Conservation (phyloP, 2,888 invertebrate species). For the Mantis religiosa region DNA sequence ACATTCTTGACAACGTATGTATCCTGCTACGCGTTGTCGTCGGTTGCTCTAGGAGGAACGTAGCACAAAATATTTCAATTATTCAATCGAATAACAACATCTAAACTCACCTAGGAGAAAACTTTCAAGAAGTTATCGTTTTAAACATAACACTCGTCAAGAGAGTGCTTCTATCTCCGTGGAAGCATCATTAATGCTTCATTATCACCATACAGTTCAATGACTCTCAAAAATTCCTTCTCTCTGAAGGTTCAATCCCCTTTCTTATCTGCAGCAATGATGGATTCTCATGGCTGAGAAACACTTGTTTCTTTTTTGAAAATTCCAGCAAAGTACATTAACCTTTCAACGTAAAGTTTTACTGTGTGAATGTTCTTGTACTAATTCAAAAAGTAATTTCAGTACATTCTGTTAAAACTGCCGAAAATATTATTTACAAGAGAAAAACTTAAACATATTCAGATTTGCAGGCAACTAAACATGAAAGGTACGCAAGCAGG, state of each 20-base stretch:
- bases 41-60: too few species aligned
- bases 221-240: not conserved
- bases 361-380: too few species aligned
- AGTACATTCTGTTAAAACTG: too few species aligned
- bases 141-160: not conserved
- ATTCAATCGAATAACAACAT: not conserved
- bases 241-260: not conserved
- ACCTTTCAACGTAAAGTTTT: not conserved
- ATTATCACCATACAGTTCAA: not conserved
- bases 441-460: not conserved
- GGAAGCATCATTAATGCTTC: not conserved
- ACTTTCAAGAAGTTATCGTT: not conserved
- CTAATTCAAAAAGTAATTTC: too few species aligned
- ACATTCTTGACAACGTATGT: too few species aligned
- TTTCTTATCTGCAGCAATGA: not conserved
- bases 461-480: too few species aligned
- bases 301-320: not conserved
- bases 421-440: not conserved
- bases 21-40: too few species aligned
- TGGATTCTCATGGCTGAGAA: not conserved
- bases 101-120: not conserved
- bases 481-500: too few species aligned
- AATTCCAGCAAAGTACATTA: not conserved
- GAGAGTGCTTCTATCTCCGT: not conserved
- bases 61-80: too few species aligned